phyloP scores from a whole-genome alignment of 1,140 invertebrate genomes.

The Elysia chlorotica region DNA sequence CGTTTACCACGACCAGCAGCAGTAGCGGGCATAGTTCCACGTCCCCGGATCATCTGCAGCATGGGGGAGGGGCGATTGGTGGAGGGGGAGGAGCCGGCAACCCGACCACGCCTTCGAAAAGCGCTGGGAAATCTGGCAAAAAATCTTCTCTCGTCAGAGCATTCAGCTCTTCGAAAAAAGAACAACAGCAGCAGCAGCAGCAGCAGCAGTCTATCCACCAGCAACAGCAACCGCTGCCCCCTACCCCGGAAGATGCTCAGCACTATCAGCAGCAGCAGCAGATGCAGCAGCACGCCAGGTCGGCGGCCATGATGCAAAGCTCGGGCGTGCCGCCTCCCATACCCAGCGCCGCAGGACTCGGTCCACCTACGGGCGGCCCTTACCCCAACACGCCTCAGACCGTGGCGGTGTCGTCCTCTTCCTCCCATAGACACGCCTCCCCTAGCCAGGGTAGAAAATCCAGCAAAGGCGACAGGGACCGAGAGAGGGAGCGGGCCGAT shows the following conservation, averaged over 20 bases:
- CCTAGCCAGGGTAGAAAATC: slow-evolving; percentile 15
- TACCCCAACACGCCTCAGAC: not conserved
- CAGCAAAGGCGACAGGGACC: not conserved
- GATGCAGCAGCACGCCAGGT: slow-evolving; percentile 22
- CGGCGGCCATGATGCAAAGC: not conserved
- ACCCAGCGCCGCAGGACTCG: slow-evolving; percentile 15
- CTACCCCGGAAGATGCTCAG: too few species aligned
- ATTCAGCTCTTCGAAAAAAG: slow-evolving; percentile 37
- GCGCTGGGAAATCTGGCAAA: slow-evolving; percentile 39
- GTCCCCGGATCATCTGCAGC: too few species aligned
- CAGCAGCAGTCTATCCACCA: too few species aligned
- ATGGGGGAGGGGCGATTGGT: slow-evolving; percentile 26
- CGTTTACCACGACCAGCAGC: slow-evolving; percentile 16
- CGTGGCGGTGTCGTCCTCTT: not conserved
- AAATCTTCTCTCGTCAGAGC: slow-evolving; percentile 37
- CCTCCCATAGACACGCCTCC: not conserved
- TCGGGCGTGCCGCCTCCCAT: slow-evolving; percentile 17
- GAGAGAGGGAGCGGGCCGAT: slow-evolving; percentile 5
- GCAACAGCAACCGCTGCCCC: too few species aligned
- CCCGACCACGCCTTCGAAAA: slow-evolving; percentile 48
- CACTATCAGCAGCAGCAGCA: too few species aligned
- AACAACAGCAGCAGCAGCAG: slow-evolving; percentile 31
- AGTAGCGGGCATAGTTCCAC: too few species aligned
- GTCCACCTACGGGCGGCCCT: slow-evolving; percentile 16
- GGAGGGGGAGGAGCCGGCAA: slow-evolving; percentile 32